Evolutionary conservation across 2,888 invertebrate genomes (phyloP), one percentile per base, ranked within the genome.

Genomic region (Epistrophe grossulariae): DNA sequence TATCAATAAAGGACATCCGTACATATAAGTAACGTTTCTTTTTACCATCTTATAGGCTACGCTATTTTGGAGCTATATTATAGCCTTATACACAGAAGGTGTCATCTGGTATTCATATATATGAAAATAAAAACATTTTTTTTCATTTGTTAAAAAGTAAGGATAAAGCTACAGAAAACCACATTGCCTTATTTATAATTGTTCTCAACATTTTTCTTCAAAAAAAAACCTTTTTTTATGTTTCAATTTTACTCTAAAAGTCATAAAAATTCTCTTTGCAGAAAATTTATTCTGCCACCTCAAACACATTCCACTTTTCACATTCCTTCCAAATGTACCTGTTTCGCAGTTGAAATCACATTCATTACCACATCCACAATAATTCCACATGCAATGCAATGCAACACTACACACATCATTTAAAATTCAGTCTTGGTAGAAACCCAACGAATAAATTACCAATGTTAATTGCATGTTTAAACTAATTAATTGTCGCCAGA

Each of bases 401-500:
- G 31, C 17, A 68, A 50, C 4, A 10, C 38, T 59, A 55, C 55
- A 15, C 48, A 60, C 38, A 62, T 73, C 72, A 78, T 70, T 73
- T 57, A 19, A 38, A 74, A 84, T 70, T 70, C 79, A 59, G 74
- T 71, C 64, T 64, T 64, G 40, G 43, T 15, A 52, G 57, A 68
- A 68, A 35, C 3, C 45, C 57, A 57, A n/a, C 60, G 52, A 66
- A 85, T 85, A 85, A 85, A 77, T 85, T 73, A 78, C 70, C 68
- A 64, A 73, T 77, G 77, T 73, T 81, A 81, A 81, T 81, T 81
- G 72, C 81, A 73, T 59, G 84, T 78, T 85, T 73, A 73, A 60
- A 55, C 78, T 78, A 74, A 85, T 85, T 81, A 85, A 81, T 81
- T 85, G 78, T 81, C 78, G 66, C 84, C 77, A 43, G 50, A 73